Base-by-base conservation (phyloP, 2,888 invertebrate genomes). In the Phlogophora meticulosa region DNA sequence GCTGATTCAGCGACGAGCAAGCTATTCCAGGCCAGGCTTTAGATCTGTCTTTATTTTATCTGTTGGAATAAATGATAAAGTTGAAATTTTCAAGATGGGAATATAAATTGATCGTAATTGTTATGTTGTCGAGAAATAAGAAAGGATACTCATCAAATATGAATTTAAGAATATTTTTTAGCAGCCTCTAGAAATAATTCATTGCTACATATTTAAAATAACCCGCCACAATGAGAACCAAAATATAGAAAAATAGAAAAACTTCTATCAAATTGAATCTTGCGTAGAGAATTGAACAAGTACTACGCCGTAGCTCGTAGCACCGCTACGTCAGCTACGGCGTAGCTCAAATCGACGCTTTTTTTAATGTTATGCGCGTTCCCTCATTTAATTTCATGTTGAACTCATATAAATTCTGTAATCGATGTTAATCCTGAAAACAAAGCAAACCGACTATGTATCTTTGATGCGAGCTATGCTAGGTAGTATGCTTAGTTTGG, bases 1-100 rank as follows among this genome's bases (percentile, higher is more conserved):
- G 70, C 70, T 55, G 62, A 68, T 7, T 74, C 69, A 45, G 76
- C 40, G 36, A 28, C 36, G 43, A 43, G 61, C 36, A 5, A 48
- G 49, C 53, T 57, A 45, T 45, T 38, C 22, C 46, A 22, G 13
- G 10, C 38, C 24, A 24, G 3, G 51, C 32, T 52, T 73, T 43
- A 38, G 11, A 57, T 28, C n/a, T 34, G 28, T 1, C 40, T 68
- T 58, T 45, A 32, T 62, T 61, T 40, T 34, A 52, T 48, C 49
- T 34, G 17, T 22, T 24, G 2, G 4, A 28, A 28, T 4, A 17
- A n/a, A 17, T 17, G 10, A 11, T 32, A 32, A 32, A 28, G 28
- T 42, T 42, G 17, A 42, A n/a, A 42, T 42, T 17, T 42, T 4
- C 28, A 17, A 20, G 17, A 42, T 10, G 17, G 42, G 9, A 5